Evolutionary conservation across 1,140 invertebrate genomes (phyloP).

Genomic region (Diabrotica undecimpunctata): DNA sequence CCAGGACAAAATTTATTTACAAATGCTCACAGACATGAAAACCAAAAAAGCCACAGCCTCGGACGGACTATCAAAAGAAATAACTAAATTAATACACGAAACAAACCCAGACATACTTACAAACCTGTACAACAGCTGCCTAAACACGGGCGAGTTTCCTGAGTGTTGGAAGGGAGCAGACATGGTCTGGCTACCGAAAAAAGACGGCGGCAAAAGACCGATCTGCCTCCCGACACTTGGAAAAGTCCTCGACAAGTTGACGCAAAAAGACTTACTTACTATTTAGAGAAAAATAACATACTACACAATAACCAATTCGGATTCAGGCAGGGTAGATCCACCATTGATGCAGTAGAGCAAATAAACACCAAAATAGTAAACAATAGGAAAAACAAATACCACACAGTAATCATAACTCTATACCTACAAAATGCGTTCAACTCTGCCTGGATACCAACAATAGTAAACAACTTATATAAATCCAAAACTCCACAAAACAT

Average conservation of each 20-base stretch:
- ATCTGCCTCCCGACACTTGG: background rate
- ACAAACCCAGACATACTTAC: background rate
- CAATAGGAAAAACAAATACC: slow-evolving; percentile 3
- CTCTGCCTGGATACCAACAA: slow-evolving; percentile 9
- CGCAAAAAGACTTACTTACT: background rate
- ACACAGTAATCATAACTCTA: slow-evolving; percentile 15
- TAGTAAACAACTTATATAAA: background rate
- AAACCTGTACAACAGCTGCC: background rate
- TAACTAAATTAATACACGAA: background rate
- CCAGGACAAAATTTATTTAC: background rate
- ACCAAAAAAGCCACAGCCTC: slow-evolving; percentile 1
- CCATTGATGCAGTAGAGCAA: slow-evolving; percentile 16
- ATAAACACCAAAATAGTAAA: background rate
- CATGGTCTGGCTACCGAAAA: slow-evolving; percentile 6
- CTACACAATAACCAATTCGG: slow-evolving; percentile 17
- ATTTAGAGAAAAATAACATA: background rate
- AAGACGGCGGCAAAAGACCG: background rate
- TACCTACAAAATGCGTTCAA: slow-evolving; percentile 27
- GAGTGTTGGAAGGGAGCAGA: background rate
- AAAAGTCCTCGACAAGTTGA: background rate
- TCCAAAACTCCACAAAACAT: background rate
- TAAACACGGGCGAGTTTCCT: slow-evolving; percentile 5
- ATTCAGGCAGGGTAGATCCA: slow-evolving; percentile 21
- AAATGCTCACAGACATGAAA: background rate
- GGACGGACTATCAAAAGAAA: background rate